Conservation (phyloP, 2,888 invertebrate species). For the Watsonalla binaria region DNA sequence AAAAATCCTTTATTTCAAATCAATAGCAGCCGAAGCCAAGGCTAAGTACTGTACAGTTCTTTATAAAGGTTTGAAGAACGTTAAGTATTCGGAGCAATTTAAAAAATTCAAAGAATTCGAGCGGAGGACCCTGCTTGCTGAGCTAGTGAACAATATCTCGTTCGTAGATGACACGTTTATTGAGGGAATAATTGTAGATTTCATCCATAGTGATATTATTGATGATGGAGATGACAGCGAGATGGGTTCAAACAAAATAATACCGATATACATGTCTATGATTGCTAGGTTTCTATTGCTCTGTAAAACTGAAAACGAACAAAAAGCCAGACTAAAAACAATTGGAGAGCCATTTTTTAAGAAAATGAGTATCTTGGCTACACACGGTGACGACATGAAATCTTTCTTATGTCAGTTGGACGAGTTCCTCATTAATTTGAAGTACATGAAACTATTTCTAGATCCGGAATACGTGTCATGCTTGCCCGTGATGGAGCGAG, state of each 20-base stretch:
- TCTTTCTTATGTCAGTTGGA: slow-evolving; percentile 13
- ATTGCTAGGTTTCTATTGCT: slow-evolving; percentile 41
- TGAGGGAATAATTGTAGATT: slow-evolving; percentile 17
- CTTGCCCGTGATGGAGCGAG: slow-evolving; percentile 35
- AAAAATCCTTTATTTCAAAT: slow-evolving; percentile 12
- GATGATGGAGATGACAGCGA: background rate
- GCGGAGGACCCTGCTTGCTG: slow-evolving; percentile 22
- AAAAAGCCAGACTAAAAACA: slow-evolving; percentile 24
- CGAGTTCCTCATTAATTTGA: slow-evolving; percentile 28
- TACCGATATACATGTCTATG: slow-evolving; percentile 28
- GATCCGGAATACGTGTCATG: slow-evolving; percentile 30
- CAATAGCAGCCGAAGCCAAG: slow-evolving; percentile 30
- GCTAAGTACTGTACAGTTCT: slow-evolving; percentile 38
- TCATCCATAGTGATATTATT: slow-evolving; percentile 16
- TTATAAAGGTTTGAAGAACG: slow-evolving; percentile 19
- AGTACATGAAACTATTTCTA: slow-evolving; percentile 39
- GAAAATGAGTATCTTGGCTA: slow-evolving; percentile 20
- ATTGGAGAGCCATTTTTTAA: slow-evolving; percentile 35
- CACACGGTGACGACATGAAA: slow-evolving; percentile 5
- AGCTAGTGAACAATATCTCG: slow-evolving; percentile 28
- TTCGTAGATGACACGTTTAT: slow-evolving; percentile 25
- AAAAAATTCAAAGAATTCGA: slow-evolving; percentile 15
- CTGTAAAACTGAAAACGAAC: slow-evolving; percentile 27
- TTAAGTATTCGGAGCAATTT: background rate
- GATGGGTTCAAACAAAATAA: background rate